Percentiles rank a stretch among this genome's conserved stretches.
Conservation (phyloP, 2,888 invertebrate genomes). For the Serripes groenlandicus region DNA sequence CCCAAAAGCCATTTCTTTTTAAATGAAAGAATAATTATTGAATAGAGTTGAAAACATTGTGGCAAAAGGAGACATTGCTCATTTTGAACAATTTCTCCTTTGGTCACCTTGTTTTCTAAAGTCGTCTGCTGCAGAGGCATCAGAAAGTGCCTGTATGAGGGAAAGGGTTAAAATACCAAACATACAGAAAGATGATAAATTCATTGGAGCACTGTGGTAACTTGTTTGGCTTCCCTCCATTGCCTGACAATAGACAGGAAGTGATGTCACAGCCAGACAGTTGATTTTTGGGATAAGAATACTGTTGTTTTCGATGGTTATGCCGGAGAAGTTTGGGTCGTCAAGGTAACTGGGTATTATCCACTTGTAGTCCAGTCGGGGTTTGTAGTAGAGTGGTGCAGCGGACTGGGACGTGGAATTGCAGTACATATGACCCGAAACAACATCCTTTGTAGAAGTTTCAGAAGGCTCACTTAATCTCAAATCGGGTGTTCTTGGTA, state of each 20-base stretch:
- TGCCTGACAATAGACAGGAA: constrained; percentile 19
- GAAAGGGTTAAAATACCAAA: too few species aligned
- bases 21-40: too few species aligned
- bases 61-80: too few species aligned
- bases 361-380: constrained; percentile 9
- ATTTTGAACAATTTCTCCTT: too few species aligned
- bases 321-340: background rate
- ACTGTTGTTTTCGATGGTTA: background rate
- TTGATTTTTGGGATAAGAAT: background rate
- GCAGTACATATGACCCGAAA: constrained; percentile 9
- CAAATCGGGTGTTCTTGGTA: background rate
- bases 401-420: constrained; percentile 30
- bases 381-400: constrained; percentile 36
- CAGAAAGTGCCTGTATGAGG: too few species aligned
- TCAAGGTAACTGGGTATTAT: background rate
- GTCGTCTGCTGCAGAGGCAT: too few species aligned
- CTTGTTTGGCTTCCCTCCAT: background rate
- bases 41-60: too few species aligned
- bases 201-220: background rate
- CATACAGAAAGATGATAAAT: constrained; percentile 2
- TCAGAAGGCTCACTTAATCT: background rate
- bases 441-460: constrained; percentile 16
- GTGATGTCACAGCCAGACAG: background rate
- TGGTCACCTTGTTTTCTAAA: too few species aligned
- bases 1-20: too few species aligned